Percentiles rank a stretch among this genome's conserved stretches.
Evolutionary conservation across 2,113 vertebrate genomes (phyloP).

Genomic region (Hemichromis elongatus): DNA sequence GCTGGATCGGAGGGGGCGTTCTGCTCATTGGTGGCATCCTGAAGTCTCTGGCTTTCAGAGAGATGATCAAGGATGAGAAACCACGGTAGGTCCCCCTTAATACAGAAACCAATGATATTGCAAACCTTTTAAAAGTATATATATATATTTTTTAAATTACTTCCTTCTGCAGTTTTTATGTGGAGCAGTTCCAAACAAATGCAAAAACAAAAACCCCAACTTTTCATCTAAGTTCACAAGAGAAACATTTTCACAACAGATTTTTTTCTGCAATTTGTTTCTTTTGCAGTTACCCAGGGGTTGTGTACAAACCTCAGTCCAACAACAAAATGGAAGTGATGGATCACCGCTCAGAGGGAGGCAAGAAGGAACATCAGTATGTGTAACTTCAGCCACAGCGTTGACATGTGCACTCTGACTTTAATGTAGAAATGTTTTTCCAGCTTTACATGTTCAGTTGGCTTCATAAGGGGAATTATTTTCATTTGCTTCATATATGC

Average conservation of each 20-base stretch:
- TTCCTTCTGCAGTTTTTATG: neutral
- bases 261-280: neutral
- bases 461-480: neutral
- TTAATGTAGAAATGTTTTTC: neutral
- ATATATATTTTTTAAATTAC: neutral
- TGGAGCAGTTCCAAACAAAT: neutral
- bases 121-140: neutral
- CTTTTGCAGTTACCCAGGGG: slow-evolving; percentile 75
- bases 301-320: slow-evolving; percentile 79
- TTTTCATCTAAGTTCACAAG: neutral
- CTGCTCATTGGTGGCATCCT: slow-evolving; percentile 82
- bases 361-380: slow-evolving; percentile 12
- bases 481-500: neutral
- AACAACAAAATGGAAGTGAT: slow-evolving; percentile 26
- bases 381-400: slow-evolving; percentile 4
- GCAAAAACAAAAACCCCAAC: neutral
- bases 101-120: neutral
- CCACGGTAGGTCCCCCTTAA: slow-evolving; percentile 71
- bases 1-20: slow-evolving; percentile 83
- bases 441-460: neutral
- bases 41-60: slow-evolving; percentile 85
- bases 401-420: neutral
- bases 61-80: slow-evolving; percentile 76
- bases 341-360: slow-evolving; percentile 3
- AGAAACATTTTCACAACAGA: neutral